phyloP scores from a whole-genome alignment of 2,888 invertebrate genomes.

The Synanthedon vespiformis region DNA sequence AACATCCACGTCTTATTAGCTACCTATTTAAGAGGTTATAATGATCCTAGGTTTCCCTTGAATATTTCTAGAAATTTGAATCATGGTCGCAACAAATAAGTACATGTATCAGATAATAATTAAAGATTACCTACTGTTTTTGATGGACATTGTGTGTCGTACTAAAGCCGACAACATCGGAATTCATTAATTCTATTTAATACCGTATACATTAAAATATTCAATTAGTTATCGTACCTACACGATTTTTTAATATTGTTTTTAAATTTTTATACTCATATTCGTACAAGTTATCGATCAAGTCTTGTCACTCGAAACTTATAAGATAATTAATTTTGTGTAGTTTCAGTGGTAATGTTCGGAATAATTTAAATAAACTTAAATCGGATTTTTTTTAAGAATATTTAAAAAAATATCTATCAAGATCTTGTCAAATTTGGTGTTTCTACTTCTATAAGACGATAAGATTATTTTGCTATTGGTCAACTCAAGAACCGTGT shows the following conservation, averaged over 20 bases:
- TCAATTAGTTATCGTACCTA: background rate
- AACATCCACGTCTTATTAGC: too few relatives aligned
- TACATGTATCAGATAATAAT: too few relatives aligned
- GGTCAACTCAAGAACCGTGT: too few relatives aligned
- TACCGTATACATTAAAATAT: background rate
- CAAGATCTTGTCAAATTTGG: too few relatives aligned
- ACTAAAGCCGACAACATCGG: background rate
- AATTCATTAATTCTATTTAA: background rate
- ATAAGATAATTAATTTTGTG: conserved; percentile 24
- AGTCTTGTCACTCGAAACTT: conserved; percentile 19
- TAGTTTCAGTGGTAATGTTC: conserved; percentile 2
- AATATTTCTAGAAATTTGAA: too few relatives aligned
- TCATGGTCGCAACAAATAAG: too few relatives aligned
- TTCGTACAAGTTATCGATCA: background rate
- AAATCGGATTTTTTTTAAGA: background rate
- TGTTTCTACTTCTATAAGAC: too few relatives aligned
- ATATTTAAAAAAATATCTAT: too few relatives aligned
- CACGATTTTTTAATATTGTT: background rate
- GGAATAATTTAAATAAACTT: background rate
- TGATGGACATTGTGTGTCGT: background rate
- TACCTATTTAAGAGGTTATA: too few relatives aligned
- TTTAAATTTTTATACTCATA: background rate
- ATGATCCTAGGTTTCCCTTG: too few relatives aligned
- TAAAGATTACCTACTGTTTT: background rate
- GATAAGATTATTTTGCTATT: too few relatives aligned